Conservation (phyloP, 2,113 vertebrate species). For the Sarotherodon lohbergeri region DNA sequence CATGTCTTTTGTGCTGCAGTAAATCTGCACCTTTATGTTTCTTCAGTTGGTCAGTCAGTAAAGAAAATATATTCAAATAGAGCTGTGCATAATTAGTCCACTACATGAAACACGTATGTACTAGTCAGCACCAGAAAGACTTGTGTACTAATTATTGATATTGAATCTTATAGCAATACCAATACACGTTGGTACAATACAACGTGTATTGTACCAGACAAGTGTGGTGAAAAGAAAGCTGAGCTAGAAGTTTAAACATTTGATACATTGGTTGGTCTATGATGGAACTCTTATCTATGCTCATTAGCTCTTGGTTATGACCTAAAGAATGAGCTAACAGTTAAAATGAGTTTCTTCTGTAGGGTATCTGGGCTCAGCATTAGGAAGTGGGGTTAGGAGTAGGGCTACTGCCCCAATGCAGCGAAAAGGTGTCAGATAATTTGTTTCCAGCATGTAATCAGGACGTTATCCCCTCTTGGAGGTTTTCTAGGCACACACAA, state of each 20-base stretch:
- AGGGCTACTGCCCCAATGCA: neutral
- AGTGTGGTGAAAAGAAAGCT: neutral
- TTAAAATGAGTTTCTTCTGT: neutral
- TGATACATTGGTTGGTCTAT: neutral
- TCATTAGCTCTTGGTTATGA: neutral
- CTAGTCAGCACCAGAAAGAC: neutral
- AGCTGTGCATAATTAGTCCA: neutral
- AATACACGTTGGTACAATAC: no score
- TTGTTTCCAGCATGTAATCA: neutral
- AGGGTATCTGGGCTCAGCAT: accelerated
- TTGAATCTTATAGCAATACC: no score
- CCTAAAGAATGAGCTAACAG: neutral
- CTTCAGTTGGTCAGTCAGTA: neutral
- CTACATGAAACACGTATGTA: neutral
- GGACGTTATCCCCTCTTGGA: neutral
- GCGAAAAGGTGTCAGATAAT: accelerated
- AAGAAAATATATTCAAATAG: accelerated
- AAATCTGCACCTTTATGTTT: neutral
- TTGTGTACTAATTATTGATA: no score
- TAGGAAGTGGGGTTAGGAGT: neutral
- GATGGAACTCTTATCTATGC: neutral
- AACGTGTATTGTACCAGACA: no score
- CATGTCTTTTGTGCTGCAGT: accelerated
- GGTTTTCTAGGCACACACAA: neutral
- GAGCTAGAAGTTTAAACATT: neutral